These are phyloP conservation scores for Phylloscopus collybita DNA, from an alignment of 2,797 vertebrate genomes.

Conservation along the genomic window DNA sequence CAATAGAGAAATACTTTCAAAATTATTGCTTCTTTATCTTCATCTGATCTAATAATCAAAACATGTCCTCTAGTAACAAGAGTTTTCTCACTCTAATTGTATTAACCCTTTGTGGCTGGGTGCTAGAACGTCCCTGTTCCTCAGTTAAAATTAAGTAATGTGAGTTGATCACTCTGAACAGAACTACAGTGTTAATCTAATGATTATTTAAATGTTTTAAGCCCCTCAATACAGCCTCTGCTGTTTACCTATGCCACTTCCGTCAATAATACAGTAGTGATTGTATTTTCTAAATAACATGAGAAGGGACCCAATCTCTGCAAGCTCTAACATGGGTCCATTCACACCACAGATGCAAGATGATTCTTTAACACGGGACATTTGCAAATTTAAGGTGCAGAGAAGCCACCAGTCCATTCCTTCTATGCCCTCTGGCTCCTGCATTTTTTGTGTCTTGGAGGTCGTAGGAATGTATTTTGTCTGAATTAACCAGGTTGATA, in stretches of 20 bases:
- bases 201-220: not conserved
- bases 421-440: not conserved
- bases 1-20: conserved; percentile 69
- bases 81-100: conserved; percentile 67
- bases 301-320: not conserved
- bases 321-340: not conserved
- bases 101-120: conserved; percentile 69
- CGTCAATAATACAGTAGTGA: not conserved
- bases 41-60: conserved; percentile 79
- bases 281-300: not conserved
- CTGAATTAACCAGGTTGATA: conserved; percentile 53
- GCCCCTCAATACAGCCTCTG: not conserved
- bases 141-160: not conserved
- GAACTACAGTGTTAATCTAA: not conserved
- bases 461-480: not conserved
- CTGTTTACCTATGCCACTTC: not conserved
- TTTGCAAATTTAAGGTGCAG: not conserved
- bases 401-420: not conserved
- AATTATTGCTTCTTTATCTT: conserved; percentile 77
- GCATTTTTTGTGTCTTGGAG: not conserved
- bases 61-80: conserved; percentile 75
- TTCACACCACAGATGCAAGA: not conserved
- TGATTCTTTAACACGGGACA: not conserved
- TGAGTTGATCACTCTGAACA: not conserved
- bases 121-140: not conserved